phyloP scores from a whole-genome alignment of 2,113 vertebrate genomes.

The Chinchilla lanigera region DNA sequence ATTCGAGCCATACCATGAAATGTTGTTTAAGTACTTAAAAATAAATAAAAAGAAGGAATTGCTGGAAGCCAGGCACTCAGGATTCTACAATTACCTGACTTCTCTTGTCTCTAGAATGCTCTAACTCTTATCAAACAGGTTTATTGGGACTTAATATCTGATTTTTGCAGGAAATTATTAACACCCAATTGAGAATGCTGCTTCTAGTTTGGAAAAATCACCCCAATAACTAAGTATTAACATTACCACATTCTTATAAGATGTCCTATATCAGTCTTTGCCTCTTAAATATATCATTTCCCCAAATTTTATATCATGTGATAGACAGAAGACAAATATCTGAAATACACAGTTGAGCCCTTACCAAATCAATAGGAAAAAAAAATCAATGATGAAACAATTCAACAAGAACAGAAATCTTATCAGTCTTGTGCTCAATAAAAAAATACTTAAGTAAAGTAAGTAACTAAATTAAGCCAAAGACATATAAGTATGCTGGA shows the following conservation, averaged over 20 bases:
- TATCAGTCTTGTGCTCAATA: neutral
- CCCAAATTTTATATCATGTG: neutral
- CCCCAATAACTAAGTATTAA: neutral
- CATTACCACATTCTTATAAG: neutral
- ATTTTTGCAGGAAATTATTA: conserved; percentile 59
- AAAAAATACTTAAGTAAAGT: neutral
- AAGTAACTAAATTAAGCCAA: neutral
- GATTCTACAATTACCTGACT: conserved; percentile 55
- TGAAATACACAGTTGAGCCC: neutral
- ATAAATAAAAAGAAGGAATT: conserved; percentile 73
- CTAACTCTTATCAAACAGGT: neutral
- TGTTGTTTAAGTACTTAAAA: conserved; percentile 85
- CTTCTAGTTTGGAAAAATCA: neutral
- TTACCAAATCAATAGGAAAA: neutral
- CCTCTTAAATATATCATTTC: neutral
- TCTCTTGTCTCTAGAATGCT: neutral
- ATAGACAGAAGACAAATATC: neutral
- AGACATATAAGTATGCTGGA: neutral
- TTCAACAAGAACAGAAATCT: neutral
- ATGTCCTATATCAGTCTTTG: neutral
- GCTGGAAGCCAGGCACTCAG: conserved; percentile 82
- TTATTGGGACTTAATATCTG: conserved; percentile 64
- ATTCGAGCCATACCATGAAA: conserved; percentile 83
- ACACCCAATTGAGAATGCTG: neutral
- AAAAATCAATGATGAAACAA: neutral